Conservation (phyloP, 1,140 invertebrate genomes). For the Zaprionus nigranus region DNA sequence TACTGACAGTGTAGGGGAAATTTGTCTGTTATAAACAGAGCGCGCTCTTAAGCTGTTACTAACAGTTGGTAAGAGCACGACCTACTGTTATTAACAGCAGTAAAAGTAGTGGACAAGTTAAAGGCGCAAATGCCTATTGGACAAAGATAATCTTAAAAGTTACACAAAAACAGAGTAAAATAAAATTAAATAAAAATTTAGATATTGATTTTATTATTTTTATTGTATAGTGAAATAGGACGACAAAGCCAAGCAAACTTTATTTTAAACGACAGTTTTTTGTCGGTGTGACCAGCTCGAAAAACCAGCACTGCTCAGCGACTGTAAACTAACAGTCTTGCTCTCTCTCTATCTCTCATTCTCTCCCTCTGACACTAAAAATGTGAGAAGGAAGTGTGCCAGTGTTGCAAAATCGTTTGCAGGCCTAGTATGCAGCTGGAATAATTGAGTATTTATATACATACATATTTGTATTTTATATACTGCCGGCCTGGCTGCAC, state of each 20-base stretch:
- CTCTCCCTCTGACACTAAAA: too few species aligned
- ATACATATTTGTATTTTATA: conserved; percentile 13
- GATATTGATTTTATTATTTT: background rate
- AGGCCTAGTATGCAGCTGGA: conserved; percentile 28
- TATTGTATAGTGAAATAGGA: background rate
- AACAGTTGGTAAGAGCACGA: conserved; percentile 8
- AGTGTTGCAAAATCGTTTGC: conserved; percentile 27
- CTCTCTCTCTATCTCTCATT: background rate
- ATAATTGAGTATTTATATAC: conserved; percentile 29
- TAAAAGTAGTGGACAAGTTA: background rate
- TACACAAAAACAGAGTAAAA: background rate
- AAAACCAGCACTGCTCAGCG: background rate
- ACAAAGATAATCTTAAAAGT: background rate
- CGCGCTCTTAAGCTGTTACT: conserved; percentile 16
- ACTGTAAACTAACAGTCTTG: background rate
- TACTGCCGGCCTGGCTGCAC: conserved; percentile 28
- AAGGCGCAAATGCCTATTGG: background rate
- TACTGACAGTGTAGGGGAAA: conserved; percentile 16
- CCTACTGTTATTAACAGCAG: background rate
- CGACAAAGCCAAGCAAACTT: background rate
- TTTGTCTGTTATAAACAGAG: background rate
- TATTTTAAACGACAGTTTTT: background rate
- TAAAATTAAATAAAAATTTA: background rate
- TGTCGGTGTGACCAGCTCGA: conserved; percentile 8
- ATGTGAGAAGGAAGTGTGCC: background rate